These are phyloP conservation scores for Anguilla pacifica DNA, from an alignment of 2,797 vertebrate species.

Conservation along the genomic window DNA sequence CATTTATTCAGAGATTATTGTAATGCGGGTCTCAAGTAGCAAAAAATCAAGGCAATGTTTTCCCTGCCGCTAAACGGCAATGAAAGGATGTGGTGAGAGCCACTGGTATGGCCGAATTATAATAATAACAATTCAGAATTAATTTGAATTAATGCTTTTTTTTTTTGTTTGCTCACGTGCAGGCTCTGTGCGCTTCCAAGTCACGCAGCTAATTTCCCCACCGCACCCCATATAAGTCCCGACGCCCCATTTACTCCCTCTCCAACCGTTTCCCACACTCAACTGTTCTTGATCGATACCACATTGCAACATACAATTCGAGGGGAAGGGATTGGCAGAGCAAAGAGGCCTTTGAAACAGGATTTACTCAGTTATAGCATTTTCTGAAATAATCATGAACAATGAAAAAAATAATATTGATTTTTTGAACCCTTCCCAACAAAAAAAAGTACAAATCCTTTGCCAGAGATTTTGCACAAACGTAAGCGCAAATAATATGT, in stretches of 20 bases:
- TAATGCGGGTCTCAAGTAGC: slow-evolving; percentile 59
- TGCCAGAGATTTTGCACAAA: neutral
- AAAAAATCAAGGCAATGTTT: slow-evolving; percentile 62
- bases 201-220: neutral
- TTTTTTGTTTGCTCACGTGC: neutral
- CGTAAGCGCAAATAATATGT: neutral
- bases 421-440: neutral
- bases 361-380: neutral
- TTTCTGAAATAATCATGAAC: neutral
- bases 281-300: neutral
- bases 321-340: neutral
- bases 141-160: neutral
- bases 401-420: neutral
- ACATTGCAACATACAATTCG: neutral
- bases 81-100: neutral
- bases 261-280: neutral
- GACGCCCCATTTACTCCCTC: neutral
- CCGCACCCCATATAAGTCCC: neutral
- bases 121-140: neutral
- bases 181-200: neutral
- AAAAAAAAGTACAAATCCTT: neutral
- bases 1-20: slow-evolving; percentile 46
- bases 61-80: slow-evolving; percentile 31
- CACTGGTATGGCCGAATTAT: neutral
- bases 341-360: neutral